These are phyloP conservation scores for Meganola albula DNA, from an alignment of 2,888 invertebrate genomes.

Conservation along the genomic window DNA sequence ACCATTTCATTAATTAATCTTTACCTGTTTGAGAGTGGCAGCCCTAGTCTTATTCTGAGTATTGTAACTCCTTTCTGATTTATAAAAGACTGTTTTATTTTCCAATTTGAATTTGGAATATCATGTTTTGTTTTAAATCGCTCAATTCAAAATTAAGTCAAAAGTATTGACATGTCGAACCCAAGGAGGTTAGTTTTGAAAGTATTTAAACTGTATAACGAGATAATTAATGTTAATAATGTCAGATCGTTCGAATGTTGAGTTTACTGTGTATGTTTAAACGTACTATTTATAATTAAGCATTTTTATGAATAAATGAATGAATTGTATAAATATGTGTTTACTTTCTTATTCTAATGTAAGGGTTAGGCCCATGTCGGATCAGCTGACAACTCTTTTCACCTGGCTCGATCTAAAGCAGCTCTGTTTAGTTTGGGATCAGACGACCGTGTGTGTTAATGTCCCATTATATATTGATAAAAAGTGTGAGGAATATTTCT, in stretches of 20 bases:
- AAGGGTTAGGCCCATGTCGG: neutral
- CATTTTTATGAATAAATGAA: conserved; percentile 69
- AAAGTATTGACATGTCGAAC: conserved; percentile 28
- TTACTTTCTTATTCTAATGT: neutral
- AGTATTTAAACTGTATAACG: conserved; percentile 42
- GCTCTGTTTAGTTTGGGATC: no score
- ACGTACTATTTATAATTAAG: conserved; percentile 70
- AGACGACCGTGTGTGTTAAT: no score
- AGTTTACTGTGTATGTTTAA: conserved; percentile 42
- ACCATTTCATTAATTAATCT: conserved; percentile 34
- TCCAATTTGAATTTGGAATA: conserved; percentile 19
- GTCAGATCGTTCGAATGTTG: conserved; percentile 46
- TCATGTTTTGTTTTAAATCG: conserved; percentile 23
- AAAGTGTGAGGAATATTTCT: no score
- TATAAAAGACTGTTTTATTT: conserved; percentile 59
- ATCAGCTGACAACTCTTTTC: no score
- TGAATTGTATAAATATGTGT: conserved; percentile 30
- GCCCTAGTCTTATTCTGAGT: conserved; percentile 55
- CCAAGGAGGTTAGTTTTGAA: conserved; percentile 19
- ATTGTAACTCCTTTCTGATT: conserved; percentile 44
- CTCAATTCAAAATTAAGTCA: conserved; percentile 31
- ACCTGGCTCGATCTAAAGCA: no score
- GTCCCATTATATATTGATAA: no score
- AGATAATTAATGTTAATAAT: conserved; percentile 46
- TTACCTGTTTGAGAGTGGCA: conserved; percentile 46